Evolutionary conservation across 1,140 invertebrate species (phyloP).

Genomic region (Heliconius congener): DNA sequence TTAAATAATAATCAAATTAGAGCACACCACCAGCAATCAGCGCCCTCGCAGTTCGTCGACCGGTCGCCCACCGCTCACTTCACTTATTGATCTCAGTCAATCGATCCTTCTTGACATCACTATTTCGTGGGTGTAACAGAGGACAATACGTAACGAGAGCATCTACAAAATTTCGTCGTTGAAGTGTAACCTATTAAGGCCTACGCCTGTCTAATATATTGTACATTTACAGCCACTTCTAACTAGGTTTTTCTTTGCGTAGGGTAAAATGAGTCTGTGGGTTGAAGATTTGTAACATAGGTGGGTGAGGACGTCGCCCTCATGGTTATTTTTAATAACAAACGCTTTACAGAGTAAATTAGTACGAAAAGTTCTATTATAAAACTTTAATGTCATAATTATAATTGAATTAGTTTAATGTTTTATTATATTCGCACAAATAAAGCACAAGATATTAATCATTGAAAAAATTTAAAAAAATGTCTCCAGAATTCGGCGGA

Average conservation of each 20-base stretch:
- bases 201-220: constrained; percentile 38
- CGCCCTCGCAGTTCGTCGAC: constrained; percentile 79
- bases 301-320: not conserved
- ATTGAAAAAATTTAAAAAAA: too few relatives aligned
- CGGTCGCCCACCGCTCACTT: constrained; percentile 70
- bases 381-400: not conserved
- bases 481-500: too few relatives aligned
- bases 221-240: constrained; percentile 22
- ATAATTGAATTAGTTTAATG: not conserved
- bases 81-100: constrained; percentile 72
- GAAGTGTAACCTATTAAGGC: constrained; percentile 41
- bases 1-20: constrained; percentile 71
- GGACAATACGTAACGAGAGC: constrained; percentile 21
- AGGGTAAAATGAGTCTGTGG: constrained; percentile 44
- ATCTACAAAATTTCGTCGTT: constrained; percentile 41
- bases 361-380: not conserved
- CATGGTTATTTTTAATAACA: not conserved
- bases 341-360: not conserved
- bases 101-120: constrained; percentile 73
- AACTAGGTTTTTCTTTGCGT: constrained; percentile 39
- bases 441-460: too few relatives aligned
- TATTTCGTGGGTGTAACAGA: constrained; percentile 61
- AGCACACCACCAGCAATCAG: constrained; percentile 61
- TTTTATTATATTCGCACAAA: not conserved
- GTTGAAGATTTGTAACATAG: constrained; percentile 23